Evolutionary conservation across 2,113 vertebrate genomes (phyloP), one percentile per base, ranked within the genome.

Genomic region (Entelurus aequoreus): DNA sequence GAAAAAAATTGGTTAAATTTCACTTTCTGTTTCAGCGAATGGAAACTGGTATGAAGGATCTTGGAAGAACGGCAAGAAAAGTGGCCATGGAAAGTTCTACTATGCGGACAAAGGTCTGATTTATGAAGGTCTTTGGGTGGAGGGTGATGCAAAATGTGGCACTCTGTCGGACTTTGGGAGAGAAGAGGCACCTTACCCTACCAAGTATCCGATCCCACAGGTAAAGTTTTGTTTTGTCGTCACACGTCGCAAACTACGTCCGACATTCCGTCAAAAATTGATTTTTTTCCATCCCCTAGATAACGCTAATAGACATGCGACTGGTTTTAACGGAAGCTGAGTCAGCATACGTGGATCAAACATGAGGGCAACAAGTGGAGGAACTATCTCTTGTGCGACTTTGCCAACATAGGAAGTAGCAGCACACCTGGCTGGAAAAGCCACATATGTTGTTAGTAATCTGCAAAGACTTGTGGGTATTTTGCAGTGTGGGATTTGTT

Each of bases 111-210:
- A 86, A 8, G 94, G 94, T 4, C 92, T 94, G 72, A 48, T 97
- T 44, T 92, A 94, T 28, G 91, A 95, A 79, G 94, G 95, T 21
- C 66, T 91, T 71, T 99, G 97, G 96, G 85, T 89, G 47, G 87
- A 92, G 3, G 88, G 91, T 6, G 59, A 88, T 13, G 86, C 95
- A 3, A 97, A 93, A 76, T 95, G 90, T 67, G 97, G 94, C 59
- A 91, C 85, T 6, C 65, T 98, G 81, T 87, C 85, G 3, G 93
- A 98, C 74, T 92, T 90, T 21, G 84, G 80, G 51, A 90, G 89
- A 28, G 84, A 91, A 0, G 71, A 87, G n/a, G 91, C 92, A 47
- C 77, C 88, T 1, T 48, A 48, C 5, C 87, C 93, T 15, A 68
- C 93, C 8, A 76, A 80, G 42, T 93, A 90, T 79, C 92, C 88